Percentiles rank a stretch among this genome's conserved stretches.
These are phyloP conservation scores for Agapornis roseicollis DNA, from an alignment of 2,113 vertebrate genomes.

Conservation along the genomic window DNA sequence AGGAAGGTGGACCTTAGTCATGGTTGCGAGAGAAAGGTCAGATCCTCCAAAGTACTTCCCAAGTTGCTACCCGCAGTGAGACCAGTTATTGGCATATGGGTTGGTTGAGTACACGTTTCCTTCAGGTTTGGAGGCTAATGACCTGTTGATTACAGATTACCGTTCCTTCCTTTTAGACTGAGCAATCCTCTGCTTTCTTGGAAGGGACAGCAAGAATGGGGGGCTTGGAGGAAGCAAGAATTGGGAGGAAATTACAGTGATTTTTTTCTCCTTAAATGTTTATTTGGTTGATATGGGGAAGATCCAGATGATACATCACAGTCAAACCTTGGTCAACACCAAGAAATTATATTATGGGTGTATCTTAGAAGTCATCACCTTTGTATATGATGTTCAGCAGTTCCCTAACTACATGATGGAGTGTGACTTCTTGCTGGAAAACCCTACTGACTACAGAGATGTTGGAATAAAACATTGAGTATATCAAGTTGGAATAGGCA, in stretches of 20 bases:
- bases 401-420: rapidly evolving
- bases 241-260: neutral
- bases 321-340: neutral
- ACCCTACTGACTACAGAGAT: rapidly evolving
- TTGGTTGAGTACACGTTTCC: rapidly evolving
- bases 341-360: neutral
- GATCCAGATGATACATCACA: neutral
- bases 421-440: neutral
- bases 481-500: neutral
- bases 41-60: neutral
- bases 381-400: neutral
- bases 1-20: neutral
- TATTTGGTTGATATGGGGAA: neutral
- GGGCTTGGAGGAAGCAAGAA: neutral
- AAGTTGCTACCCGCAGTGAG: rapidly evolving
- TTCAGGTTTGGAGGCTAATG: neutral
- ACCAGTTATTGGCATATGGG: rapidly evolving
- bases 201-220: neutral
- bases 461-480: rapidly evolving
- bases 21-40: neutral
- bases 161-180: neutral
- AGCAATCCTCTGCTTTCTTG: neutral
- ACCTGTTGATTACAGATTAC: neutral
- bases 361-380: neutral
- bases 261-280: neutral